Base-by-base conservation (phyloP, 2,888 invertebrate genomes). In the Fragum fragum region DNA sequence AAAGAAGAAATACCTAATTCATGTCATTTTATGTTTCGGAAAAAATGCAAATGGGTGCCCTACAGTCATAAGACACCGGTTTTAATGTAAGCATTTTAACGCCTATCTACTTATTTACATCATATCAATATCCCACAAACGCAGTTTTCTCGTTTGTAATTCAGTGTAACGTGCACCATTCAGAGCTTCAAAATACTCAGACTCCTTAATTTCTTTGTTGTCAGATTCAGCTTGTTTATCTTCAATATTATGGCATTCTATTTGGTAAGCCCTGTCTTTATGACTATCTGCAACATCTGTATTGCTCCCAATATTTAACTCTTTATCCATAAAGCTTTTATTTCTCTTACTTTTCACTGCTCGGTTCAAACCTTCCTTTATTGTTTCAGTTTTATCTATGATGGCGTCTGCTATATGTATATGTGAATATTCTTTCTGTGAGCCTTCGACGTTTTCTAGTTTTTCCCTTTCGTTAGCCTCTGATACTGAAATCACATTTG, bases 91-190 rank as follows among this genome's bases (percentile, higher is more conserved):
- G n/a, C n/a, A n/a, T n/a, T n/a, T n/a, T n/a, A n/a, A n/a, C 32
- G 9, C 5, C 32, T 36, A 9, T 36, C 9, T 36, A 36, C 9
- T 9, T n/a, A 7, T 9, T 63, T 66, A 66, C 21, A 66, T 42
- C 42, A 23, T 66, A 26, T 66, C 66, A 23, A 66, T 42, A 23
- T 66, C 66, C 66, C 66, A 66, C 16, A 66, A 36, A 23, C 66
- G 66, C 21, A 66, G 14, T 66, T 66, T 66, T n/a, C 66, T 66
- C 42, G 21, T 66, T 26, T 66, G 42, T n/a, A 66, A 5, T 66
- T 66, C 66, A 14, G 23, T 66, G 18, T 39, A 39, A 23, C 66
- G 66, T n/a, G 36, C 42, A 23, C 42, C 42, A 66, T 39, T 32
- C 26, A 66, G 36, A 1, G 66, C 66, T 36, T 66, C 66, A n/a